Evolutionary conservation across 2,888 invertebrate species (phyloP), one percentile per base, ranked within the genome.

Genomic region (Hyppa rectilinea): DNA sequence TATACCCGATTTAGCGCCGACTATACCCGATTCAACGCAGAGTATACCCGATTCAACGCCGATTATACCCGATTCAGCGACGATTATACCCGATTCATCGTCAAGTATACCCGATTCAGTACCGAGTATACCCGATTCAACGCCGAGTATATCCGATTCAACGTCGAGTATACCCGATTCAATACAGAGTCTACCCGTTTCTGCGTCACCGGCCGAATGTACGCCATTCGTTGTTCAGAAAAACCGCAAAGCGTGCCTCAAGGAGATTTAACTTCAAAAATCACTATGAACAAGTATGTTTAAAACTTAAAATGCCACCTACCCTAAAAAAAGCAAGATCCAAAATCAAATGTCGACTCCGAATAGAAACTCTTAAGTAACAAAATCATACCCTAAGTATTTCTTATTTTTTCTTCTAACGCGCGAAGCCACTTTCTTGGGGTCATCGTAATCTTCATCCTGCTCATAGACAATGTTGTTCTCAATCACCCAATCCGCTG

Each of bases 321-420:
- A 47, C 50, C 70, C 45, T 63, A 10, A 58, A 78, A 38, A 71
- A 62, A 62, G 3, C 34, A 7, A 66, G 68, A 52, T n/a, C 14
- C 74, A 79, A 78, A 81, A 84, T 82, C 80, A 82, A 87, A 86
- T 73, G 80, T 62, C 82, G 81, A 82, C 98, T 98, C 95, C 95
- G 98, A 97, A 50, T 68, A 52, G 59, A 74, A 69, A 52, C 2
- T n/a, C 45, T 87, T 94, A 95, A 62, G 94, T 94, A 20, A 95
- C 95, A 74, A 95, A 95, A 74, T 96, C 95, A 66, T 94, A 95
- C 0, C 95, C 95, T 26, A 95, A 60, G 74, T 95, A 96, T 85
- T 95, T 95, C 80, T 95, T 95, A 94, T 95, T 96, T 94, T 95
- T 95, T 86, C 96, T 91, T 75, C 95, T 87, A 2, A 94, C 95